Evolutionary conservation across 2,797 vertebrate genomes (phyloP).

Genomic region (Fringilla coelebs): DNA sequence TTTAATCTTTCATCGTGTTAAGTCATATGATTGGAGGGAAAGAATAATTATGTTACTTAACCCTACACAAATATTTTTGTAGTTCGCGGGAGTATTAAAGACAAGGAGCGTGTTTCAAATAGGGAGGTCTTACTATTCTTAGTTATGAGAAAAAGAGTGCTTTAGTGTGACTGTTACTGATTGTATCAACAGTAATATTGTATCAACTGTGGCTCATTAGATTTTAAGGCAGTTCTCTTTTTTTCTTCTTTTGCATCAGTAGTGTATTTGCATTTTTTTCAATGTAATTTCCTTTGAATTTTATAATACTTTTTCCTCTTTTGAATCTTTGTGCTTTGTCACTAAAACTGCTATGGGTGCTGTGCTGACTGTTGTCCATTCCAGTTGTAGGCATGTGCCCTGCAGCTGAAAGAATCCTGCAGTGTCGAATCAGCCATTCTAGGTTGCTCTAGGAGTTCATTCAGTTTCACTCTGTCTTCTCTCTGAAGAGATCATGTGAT

Average conservation of each 20-base stretch:
- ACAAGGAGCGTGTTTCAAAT: neutral
- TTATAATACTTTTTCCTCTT: neutral
- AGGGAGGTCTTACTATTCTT: neutral
- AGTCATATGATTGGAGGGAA: neutral
- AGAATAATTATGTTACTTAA: neutral
- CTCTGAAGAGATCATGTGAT: neutral
- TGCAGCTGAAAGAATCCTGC: neutral
- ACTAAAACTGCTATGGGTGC: accelerated
- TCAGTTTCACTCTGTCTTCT: neutral
- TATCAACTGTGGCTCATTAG: neutral
- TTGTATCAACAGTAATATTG: neutral
- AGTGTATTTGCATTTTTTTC: neutral
- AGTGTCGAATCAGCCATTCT: neutral
- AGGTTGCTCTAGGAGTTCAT: neutral
- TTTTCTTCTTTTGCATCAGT: neutral
- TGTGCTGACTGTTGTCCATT: neutral
- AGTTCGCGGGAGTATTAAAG: neutral
- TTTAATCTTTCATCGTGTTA: neutral
- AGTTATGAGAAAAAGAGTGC: neutral
- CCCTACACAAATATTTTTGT: neutral
- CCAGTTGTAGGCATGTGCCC: neutral
- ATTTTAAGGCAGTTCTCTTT: neutral
- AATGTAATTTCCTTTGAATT: neutral
- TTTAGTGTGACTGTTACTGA: neutral
- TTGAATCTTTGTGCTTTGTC: neutral